phyloP scores from a whole-genome alignment of 2,113 vertebrate genomes.

The Pelvicachromis taeniatus region DNA sequence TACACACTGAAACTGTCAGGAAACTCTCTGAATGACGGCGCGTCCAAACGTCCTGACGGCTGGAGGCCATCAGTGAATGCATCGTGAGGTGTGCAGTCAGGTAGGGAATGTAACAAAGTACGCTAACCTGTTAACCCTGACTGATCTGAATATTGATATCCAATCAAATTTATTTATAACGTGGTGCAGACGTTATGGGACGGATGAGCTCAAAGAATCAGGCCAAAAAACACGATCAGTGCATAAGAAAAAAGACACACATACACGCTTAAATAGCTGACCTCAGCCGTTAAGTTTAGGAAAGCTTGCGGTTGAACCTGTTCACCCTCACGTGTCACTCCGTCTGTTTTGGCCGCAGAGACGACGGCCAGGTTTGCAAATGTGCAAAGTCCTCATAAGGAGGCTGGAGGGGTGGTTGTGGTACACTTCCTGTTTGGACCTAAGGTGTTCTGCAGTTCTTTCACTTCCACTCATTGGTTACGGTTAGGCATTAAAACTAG shows the following conservation, averaged over 20 bases:
- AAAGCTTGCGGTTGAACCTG: background rate
- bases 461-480: background rate
- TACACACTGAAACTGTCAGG: background rate
- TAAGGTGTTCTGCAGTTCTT: background rate
- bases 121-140: background rate
- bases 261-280: background rate
- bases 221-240: background rate
- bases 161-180: background rate
- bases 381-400: background rate
- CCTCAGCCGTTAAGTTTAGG: background rate
- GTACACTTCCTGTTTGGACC: background rate
- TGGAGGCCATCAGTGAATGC: background rate
- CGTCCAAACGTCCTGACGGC: background rate
- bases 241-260: background rate
- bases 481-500: background rate
- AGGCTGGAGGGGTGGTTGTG: background rate
- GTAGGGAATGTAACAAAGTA: background rate
- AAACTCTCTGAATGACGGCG: background rate
- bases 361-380: background rate
- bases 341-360: background rate
- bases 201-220: background rate
- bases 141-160: background rate
- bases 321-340: background rate
- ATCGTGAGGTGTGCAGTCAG: background rate
- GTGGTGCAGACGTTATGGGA: background rate